Base-by-base conservation (phyloP, 1,140 invertebrate genomes). In the Eupristina koningsbergeri region DNA sequence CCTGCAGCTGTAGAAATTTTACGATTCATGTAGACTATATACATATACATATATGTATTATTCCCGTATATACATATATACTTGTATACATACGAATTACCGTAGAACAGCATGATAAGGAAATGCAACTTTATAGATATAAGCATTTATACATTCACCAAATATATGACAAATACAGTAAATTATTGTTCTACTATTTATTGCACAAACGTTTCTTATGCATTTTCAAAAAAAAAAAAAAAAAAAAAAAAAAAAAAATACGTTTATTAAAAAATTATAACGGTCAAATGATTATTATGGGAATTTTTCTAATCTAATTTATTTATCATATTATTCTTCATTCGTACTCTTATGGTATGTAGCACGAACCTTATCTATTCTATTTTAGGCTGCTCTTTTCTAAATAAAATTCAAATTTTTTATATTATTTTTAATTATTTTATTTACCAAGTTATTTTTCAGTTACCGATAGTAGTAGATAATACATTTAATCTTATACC, bases 1-100 rank as follows among this genome's bases (percentile, higher is more conserved):
- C 89, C 91, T 92, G 91, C 88, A 90, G 90, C 88, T 88, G 88
- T 91, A 92, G 84, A 88, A 58, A 83, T 9, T 67, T 84, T 90
- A 88, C 86, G 88, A 87, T 86, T 91, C 87, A 87, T 87, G 86
- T 91, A 91, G 90, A 88, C 1, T 34, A 81, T 47, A 69, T 41
- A 41, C 45, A 45, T 22, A 71, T 71, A 81, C n/a, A n/a, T n/a
- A n/a, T n/a, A n/a, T n/a, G n/a, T n/a, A n/a, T n/a, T n/a, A n/a
- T n/a, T n/a, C n/a, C n/a, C n/a, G n/a, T n/a, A n/a, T n/a, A n/a
- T n/a, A n/a, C n/a, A n/a, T n/a, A n/a, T n/a, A n/a, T n/a, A n/a
- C n/a, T n/a, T n/a, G n/a, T 31, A 36, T 75, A 29, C 50, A 69
- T 41, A 67, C 74, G 34, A 80, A 58, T 39, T 74, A 45, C 31